Evolutionary conservation across 2,888 invertebrate species (phyloP).

Genomic region (Torymus auratus): DNA sequence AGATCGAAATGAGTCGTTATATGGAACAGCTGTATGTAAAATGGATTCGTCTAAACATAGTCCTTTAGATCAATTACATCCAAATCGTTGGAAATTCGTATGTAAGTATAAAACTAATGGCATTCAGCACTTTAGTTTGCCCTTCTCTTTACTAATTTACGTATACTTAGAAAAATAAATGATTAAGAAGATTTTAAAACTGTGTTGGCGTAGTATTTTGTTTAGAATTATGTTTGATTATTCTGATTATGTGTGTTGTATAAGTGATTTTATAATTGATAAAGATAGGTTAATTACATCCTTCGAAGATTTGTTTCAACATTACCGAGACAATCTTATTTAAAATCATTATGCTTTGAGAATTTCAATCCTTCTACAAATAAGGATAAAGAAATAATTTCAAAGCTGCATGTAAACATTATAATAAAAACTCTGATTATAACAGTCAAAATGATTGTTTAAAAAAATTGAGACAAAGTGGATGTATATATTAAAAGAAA

Average conservation of each 20-base stretch:
- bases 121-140: constrained; percentile 34
- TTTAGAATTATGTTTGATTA: constrained; percentile 8
- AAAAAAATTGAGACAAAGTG: constrained; percentile 29
- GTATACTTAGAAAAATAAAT: constrained; percentile 15
- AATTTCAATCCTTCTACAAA: constrained; percentile 38
- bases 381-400: constrained; percentile 49
- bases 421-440: constrained; percentile 18
- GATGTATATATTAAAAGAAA: constrained; percentile 28
- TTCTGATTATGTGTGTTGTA: constrained; percentile 25
- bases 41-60: constrained; percentile 68
- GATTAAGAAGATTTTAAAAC: constrained; percentile 24
- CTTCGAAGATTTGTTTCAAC: constrained; percentile 45
- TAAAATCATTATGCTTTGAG: constrained; percentile 36
- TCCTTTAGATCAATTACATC: constrained; percentile 68
- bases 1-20: constrained; percentile 65
- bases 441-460: constrained; percentile 53
- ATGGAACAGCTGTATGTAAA: constrained; percentile 70
- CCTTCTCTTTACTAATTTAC: constrained; percentile 23
- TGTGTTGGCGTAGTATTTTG: constrained; percentile 17
- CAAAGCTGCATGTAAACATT: constrained; percentile 29
- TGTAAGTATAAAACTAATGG: constrained; percentile 69
- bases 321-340: constrained; percentile 38
- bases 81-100: constrained; percentile 73
- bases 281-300: constrained; percentile 44
- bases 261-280: constrained; percentile 32